Base-by-base conservation (phyloP, 2,113 vertebrate species). In the Periophthalmodon schlosseri region DNA sequence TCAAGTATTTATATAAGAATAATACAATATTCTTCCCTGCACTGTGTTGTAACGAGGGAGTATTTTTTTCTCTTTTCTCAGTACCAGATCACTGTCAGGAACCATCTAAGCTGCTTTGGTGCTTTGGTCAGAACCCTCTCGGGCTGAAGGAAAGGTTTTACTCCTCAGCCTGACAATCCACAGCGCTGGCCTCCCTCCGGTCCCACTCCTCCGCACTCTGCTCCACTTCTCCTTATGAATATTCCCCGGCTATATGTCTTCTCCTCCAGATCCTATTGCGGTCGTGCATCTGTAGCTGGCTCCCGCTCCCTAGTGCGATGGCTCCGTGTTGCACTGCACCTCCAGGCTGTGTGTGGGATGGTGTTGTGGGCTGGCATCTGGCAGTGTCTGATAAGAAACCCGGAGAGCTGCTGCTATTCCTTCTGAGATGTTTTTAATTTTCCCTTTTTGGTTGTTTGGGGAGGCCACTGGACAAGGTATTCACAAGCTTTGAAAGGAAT, bases 311-410 rank as follows among this genome's bases (percentile, higher is more conserved):
- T 74, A 75, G 68, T 78, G 82, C 75, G 63, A 77, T 74, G 76
- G 83, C 88, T 89, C 79, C 61, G 49, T 77, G 86, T 90, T 85
- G 85, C 84, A 50, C 78, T 88, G 89, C 83, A 90, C 87, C 91
- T 91, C 72, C 87, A 79, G 91, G 91, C 93, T 84, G 58, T 90
- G 87, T 84, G 88, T 92, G 81, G 91, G 86, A 86, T 89, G 86
- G 79, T 76, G 84, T 89, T 88, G 85, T 85, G 80, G 91, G 91
- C 72, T 83, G 86, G 86, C 84, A 91, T 91, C 92, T 94, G 93
- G 88, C 89, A 91, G 86, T 76, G 78, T 90, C 82, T 81, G 90
- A 94, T 94, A 93, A 94, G 89, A 88, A 82, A 85, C 72, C 47
- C 33, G 80, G 65, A 79, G 81, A 88, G 84, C 81, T 71, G 68